Base-by-base conservation (phyloP, 1,140 invertebrate genomes). In the Halesus radiatus region DNA sequence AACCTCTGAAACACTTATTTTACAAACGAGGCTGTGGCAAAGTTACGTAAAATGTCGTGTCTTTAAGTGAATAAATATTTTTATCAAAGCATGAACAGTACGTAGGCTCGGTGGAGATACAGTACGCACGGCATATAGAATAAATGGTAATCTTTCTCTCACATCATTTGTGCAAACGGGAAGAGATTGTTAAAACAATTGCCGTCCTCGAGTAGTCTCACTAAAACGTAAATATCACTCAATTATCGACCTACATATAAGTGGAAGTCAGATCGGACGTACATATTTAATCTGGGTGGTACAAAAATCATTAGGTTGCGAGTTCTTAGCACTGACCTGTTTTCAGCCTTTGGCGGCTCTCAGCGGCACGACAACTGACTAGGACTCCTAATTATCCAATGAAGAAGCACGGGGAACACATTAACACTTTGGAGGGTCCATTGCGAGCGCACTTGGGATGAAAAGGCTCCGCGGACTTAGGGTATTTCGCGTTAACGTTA, bases 341-440 rank as follows among this genome's bases (percentile, higher is more conserved):
- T 52, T 68, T 73, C 18, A 22, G 10, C 70, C 37, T 53, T 66
- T 54, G 50, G 18, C n/a, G 45, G 52, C 22, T 73, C 29, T 45
- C 32, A 18, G 26, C 1, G 20, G 26, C 8, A 10, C 64, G 22
- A 18, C 26, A 68, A 29, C 64, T 18, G 64, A n/a, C 64, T 45
- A 20, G n/a, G 37, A 18, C 20, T 60, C 16, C 56, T 20, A 18
- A 23, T 22, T 60, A 60, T 60, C 18, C 23, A 4, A 15, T 45
- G 20, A 22, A 60, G 23, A 60, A 23, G 37, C 68, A 53, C 68
- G n/a, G 20, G 37, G 13, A 75, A 37, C 73, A 75, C 73, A 72
- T 75, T 8, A 75, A 60, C 73, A 75, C 73, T 75, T 29, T 15
- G 20, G 15, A 3, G 32, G 37, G 73, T 58, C 22, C 73, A 75